Percentiles rank a stretch among this genome's conserved stretches.
Conservation (phyloP, 2,113 vertebrate genomes). For the Embiotoca jacksoni region DNA sequence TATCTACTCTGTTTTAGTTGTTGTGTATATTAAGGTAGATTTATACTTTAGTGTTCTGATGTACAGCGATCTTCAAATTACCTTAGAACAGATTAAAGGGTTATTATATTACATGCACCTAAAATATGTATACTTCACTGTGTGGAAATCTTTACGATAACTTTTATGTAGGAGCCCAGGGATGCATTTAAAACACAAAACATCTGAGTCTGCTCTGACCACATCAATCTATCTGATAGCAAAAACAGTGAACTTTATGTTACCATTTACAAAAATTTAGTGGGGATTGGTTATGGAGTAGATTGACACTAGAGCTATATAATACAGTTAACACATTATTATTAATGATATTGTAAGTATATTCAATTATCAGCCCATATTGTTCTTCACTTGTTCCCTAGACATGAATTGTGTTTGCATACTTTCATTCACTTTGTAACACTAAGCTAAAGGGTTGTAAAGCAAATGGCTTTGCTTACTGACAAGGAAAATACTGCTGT, state of each 20-base stretch:
- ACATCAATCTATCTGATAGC: not conserved
- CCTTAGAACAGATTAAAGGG: not conserved
- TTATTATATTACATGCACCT: not conserved
- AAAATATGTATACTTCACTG: not conserved
- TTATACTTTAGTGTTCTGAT: not conserved
- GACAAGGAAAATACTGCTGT: not conserved
- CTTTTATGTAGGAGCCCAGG: not conserved
- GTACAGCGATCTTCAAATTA: not conserved
- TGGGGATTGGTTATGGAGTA: not conserved
- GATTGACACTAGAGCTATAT: no score
- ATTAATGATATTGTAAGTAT: no score
- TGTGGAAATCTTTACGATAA: not conserved
- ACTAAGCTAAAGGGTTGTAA: not conserved
- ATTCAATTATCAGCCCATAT: no score
- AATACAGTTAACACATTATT: no score
- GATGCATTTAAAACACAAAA: not conserved
- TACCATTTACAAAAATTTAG: conserved; percentile 2
- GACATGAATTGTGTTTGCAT: not conserved
- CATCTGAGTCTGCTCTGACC: no score
- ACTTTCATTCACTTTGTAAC: conserved; percentile 4
- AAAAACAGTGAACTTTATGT: not conserved
- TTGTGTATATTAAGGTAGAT: not conserved
- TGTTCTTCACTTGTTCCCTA: no score
- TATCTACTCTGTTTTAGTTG: not conserved
- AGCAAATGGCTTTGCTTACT: not conserved